Evolutionary conservation across 2,797 vertebrate species (phyloP).

Genomic region (Smutsia gigantea): DNA sequence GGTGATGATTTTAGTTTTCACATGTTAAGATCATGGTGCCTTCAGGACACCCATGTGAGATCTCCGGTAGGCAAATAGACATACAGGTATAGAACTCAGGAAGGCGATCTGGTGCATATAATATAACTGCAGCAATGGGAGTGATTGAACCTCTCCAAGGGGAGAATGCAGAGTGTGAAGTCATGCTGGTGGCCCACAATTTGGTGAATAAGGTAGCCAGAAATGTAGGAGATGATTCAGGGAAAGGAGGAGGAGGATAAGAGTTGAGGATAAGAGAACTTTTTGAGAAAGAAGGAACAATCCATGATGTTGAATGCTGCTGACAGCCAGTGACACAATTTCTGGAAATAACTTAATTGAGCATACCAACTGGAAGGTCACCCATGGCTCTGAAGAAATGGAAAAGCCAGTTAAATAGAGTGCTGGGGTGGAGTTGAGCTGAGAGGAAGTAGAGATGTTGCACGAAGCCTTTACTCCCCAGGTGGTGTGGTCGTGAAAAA

Average conservation of each 20-base stretch:
- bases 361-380: not conserved
- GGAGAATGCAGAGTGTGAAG: not conserved
- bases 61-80: not conserved
- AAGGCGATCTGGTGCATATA: not conserved
- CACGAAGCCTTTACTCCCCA: not conserved
- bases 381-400: not conserved
- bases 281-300: not conserved
- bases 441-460: not conserved
- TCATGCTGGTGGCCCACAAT: not conserved
- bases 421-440: not conserved
- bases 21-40: not conserved
- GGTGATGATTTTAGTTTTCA: not conserved
- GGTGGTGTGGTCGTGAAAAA: not conserved
- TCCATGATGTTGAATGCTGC: not conserved
- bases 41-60: not conserved
- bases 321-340: not conserved
- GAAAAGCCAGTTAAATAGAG: not conserved
- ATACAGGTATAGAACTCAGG: not conserved
- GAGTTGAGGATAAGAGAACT: not conserved
- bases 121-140: not conserved
- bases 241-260: not conserved
- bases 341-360: not conserved
- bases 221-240: not conserved
- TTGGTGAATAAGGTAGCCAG: not conserved
- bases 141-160: not conserved